Evolutionary conservation across 2,797 vertebrate genomes (phyloP), one percentile per base, ranked within the genome.

Genomic region (Aeoliscus strigatus): DNA sequence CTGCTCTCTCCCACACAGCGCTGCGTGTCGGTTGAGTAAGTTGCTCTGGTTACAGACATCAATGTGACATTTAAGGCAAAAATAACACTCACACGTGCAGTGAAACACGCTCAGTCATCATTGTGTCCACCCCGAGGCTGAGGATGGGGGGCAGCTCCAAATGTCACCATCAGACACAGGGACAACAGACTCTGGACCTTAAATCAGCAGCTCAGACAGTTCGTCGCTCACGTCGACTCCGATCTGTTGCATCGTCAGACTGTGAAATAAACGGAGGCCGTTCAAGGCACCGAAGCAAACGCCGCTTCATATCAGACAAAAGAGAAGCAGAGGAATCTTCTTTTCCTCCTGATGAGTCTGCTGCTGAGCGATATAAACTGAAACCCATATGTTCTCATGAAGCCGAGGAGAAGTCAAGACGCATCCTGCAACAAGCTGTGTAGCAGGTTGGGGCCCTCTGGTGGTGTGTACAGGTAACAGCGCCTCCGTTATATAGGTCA

Each of bases 401-500:
- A n/a, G n/a, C n/a, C n/a, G n/a, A n/a, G n/a, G n/a, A n/a, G n/a
- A n/a, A n/a, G n/a, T n/a, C n/a, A n/a, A n/a, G n/a, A n/a, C n/a
- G n/a, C n/a, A n/a, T n/a, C n/a, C n/a, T n/a, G n/a, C 18, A 21
- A 6, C 18, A 21, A 21, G 6, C 8, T 25, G 8, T 2, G 6
- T 25, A 25, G 24, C 24, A 25, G 6, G 24, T 25, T 25, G 9
- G 3, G 1, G 41, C 55, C 68, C 66, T 9, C 70, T 53, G 18
- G 35, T 70, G 78, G 70, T 0, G 0, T 18, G 25, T 3, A 12
- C 21, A 0, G 27, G 48, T 3, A 52, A 37, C 35, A 5, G 31
- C 62, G 8, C 39, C 47, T 25, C 8, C 0, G 2, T 31, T 68
- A 80, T 78, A 30, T 80, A 80, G 80, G 80, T 81, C 79, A 80